Conservation (phyloP, 2,888 invertebrate genomes). For the Lepidocyrtoides sp. region DNA sequence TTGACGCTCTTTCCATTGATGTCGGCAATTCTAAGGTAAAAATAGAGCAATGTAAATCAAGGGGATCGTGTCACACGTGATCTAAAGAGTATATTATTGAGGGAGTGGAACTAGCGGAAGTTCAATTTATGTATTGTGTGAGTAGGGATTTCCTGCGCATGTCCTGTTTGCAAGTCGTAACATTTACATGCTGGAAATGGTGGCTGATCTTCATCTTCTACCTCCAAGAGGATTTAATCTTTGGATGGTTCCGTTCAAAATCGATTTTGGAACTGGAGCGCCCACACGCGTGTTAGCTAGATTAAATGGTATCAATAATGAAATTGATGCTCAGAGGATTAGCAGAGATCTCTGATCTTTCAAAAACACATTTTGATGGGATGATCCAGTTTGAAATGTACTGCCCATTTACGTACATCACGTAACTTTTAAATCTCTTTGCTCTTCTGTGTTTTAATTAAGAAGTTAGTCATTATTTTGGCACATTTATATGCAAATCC, state of each 20-base stretch:
- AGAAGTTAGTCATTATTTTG: too few relatives aligned
- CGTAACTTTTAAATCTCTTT: too few relatives aligned
- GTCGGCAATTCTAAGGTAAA: conserved; percentile 77
- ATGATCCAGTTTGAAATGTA: too few relatives aligned
- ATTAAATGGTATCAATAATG: conserved; percentile 47
- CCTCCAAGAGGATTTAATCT: conserved; percentile 80
- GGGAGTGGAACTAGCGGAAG: too few relatives aligned
- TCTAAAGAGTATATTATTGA: too few relatives aligned
- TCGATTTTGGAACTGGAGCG: conserved; percentile 81
- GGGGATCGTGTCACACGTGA: too few relatives aligned
- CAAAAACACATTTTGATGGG: too few relatives aligned
- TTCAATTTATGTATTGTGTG: neutral
- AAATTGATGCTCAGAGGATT: neutral
- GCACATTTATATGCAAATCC: too few relatives aligned
- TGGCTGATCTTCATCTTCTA: conserved; percentile 82
- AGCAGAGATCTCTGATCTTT: conserved; percentile 39
- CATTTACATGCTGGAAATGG: conserved; percentile 82
- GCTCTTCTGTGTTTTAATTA: too few relatives aligned
- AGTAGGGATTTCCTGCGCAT: conserved; percentile 68
- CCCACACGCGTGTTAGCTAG: conserved; percentile 75
- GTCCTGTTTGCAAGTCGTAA: conserved; percentile 70
- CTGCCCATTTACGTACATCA: too few relatives aligned
- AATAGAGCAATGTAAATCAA: neutral
- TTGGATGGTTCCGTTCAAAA: conserved; percentile 83
- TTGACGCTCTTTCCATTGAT: conserved; percentile 83